Evolutionary conservation across 2,888 invertebrate species (phyloP), one percentile per base, ranked within the genome.

Genomic region (Scaptomyza parva): DNA sequence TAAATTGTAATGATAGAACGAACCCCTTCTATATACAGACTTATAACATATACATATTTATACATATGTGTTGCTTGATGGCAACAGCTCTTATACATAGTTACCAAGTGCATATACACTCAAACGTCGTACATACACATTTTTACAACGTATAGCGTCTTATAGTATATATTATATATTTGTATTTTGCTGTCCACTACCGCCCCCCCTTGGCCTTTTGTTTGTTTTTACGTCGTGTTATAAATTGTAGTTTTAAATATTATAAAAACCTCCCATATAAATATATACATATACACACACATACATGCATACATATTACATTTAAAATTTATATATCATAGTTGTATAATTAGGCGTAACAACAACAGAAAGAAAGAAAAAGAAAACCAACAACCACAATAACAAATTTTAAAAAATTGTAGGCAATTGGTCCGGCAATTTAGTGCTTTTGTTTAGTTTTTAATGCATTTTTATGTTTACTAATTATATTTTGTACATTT

Each of bases 401-500:
- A 66, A 80, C 51, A 66, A 78, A 79, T 67, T 76, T 67, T 8
- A 26, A 26, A 26, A 47, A 73, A 83, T 86, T 86, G 72, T 75
- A 70, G 83, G 76, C 83, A 85, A 37, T 78, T 76, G 76, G 61
- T 71, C 73, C 86, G 68, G 77, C 77, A 82, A 79, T 72, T 75
- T 41, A 45, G 75, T 79, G 76, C 83, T 83, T 85, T 83, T 82
- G 86, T 82, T 82, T 83, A 80, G 75, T 77, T 76, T 70, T 76
- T 62, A 83, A 77, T 75, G 75, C 72, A 80, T 72, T 80, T 80
- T 82, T 63, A 82, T 86, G 81, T 86, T 82, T 82, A 83, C 83
- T 86, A 77, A 79, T 77, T 86, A 83, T 77, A 77, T 79, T 79
- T 82, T 82, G 86, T 82, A 82, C 86, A 86, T 82, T 86, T 82